Conservation (phyloP, 2,888 invertebrate species). For the Digitonthophagus gazella region DNA sequence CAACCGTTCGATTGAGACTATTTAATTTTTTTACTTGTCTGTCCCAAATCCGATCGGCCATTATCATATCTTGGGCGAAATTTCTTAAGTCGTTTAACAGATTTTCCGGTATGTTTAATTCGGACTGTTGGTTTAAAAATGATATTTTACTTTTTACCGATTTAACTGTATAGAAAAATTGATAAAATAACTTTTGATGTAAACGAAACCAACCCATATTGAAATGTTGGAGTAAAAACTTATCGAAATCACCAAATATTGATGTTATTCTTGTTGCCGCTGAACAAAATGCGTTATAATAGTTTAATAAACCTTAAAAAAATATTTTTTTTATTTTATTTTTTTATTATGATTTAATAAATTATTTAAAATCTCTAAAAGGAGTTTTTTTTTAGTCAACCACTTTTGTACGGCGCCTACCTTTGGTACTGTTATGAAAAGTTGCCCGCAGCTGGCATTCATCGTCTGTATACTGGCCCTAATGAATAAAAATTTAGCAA, state of each 20-base stretch:
- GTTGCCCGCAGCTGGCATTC: too few relatives aligned
- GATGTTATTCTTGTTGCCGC: constrained; percentile 60
- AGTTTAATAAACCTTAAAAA: constrained; percentile 57
- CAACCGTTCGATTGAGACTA: background rate
- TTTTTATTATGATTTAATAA: constrained; percentile 30
- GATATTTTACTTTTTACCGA: constrained; percentile 41
- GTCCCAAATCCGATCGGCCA: constrained; percentile 29
- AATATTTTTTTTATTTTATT: background rate
- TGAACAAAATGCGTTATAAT: constrained; percentile 61
- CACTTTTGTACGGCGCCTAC: too few relatives aligned
- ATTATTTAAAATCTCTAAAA: background rate
- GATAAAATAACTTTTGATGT: constrained; percentile 63
- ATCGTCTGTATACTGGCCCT: too few relatives aligned
- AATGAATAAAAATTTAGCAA: too few relatives aligned
- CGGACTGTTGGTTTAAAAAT: constrained; percentile 37
- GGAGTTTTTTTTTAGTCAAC: too few relatives aligned
- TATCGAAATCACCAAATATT: constrained; percentile 60
- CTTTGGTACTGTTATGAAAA: too few relatives aligned
- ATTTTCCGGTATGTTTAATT: constrained; percentile 29
- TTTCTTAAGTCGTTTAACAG: constrained; percentile 31
- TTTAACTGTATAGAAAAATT: constrained; percentile 45
- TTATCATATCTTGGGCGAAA: constrained; percentile 33
- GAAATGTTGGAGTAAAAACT: constrained; percentile 60
- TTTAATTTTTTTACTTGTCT: constrained; percentile 25
- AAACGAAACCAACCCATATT: constrained; percentile 66